Evolutionary conservation across 2,888 invertebrate genomes (phyloP), one percentile per base, ranked within the genome.

Genomic region (Athripsodes cinereus): DNA sequence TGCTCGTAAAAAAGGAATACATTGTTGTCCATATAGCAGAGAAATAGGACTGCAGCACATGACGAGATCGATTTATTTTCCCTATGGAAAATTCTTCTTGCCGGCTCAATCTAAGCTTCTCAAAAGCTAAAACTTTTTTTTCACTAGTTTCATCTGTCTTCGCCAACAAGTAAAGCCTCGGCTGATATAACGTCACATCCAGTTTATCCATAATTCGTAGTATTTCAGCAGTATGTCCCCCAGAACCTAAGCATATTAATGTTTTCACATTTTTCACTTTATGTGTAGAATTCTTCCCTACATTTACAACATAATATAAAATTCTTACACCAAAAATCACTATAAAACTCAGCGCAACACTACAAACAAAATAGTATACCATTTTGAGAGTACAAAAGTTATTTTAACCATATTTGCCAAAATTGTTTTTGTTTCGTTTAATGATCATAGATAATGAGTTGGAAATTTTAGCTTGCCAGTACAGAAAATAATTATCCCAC

Each of bases 171-270:
- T 94, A 96, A 57, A 85, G 73, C 55, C 93, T 76, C 1, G 93
- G 92, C 1, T 74, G 72, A 69, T 90, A 94, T 66, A 80, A 81
- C 1, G 72, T 67, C n/a, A 72, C 69, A 66, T 85, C 78, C 48
- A 96, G 69, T 22, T 79, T 76, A 64, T 81, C 75, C 5, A 89
- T 71, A 46, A 97, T 76, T 62, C 85, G 80, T 52, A 96, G 71
- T 81, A 99, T 88, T 80, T 99, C 98, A n/a, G 89, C 87, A 0
- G 98, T 98, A 70, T 99, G 98, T 0, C 95, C 95, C 57, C 94
- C 95, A 64, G 89, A 87, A 40, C 88, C 89, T 59, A 89, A 81
- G 64, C 88, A 84, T 64, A 87, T 76, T 58, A 86, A 66, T 5
- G 86, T 85, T 61, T 70, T 70, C 26, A 78, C 65, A 20, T 16